Conservation (phyloP, 1,140 invertebrate genomes). For the Notospermus geniculatus region DNA sequence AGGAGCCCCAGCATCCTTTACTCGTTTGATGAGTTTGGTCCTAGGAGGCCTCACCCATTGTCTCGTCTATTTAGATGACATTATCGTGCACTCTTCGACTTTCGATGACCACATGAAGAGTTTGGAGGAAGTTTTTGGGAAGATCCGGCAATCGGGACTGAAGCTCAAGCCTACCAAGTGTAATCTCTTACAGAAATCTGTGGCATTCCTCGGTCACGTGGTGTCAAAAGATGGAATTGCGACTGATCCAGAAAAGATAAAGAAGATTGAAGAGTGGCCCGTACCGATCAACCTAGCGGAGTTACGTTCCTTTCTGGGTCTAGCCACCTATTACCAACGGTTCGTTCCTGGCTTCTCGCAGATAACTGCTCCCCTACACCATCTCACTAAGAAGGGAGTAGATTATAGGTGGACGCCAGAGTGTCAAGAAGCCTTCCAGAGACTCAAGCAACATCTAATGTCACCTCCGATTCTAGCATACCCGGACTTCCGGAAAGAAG, state of each 20-base stretch:
- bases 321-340: slow-evolving; percentile 33
- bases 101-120: slow-evolving; percentile 12
- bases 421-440: slow-evolving; percentile 25
- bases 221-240: slow-evolving; percentile 30
- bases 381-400: slow-evolving; percentile 17
- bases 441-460: slow-evolving; percentile 19
- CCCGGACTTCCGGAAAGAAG: no score
- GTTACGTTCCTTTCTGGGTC: slow-evolving; percentile 36
- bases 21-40: no score
- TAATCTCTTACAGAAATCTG: slow-evolving; percentile 44
- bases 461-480: slow-evolving; percentile 18
- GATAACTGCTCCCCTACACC: slow-evolving; percentile 26
- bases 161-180: slow-evolving; percentile 57
- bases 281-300: slow-evolving; percentile 32
- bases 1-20: no score
- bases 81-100: slow-evolving; percentile 18
- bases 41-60: no score
- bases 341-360: slow-evolving; percentile 32
- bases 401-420: slow-evolving; percentile 10
- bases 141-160: no score
- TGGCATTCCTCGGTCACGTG: slow-evolving; percentile 34
- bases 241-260: slow-evolving; percentile 36
- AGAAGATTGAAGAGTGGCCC: slow-evolving; percentile 35
- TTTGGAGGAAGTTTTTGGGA: slow-evolving; percentile 22
- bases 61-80: slow-evolving; percentile 26